These are phyloP conservation scores for Panthera uncia DNA, from an alignment of 2,113 vertebrate genomes.

Conservation along the genomic window DNA sequence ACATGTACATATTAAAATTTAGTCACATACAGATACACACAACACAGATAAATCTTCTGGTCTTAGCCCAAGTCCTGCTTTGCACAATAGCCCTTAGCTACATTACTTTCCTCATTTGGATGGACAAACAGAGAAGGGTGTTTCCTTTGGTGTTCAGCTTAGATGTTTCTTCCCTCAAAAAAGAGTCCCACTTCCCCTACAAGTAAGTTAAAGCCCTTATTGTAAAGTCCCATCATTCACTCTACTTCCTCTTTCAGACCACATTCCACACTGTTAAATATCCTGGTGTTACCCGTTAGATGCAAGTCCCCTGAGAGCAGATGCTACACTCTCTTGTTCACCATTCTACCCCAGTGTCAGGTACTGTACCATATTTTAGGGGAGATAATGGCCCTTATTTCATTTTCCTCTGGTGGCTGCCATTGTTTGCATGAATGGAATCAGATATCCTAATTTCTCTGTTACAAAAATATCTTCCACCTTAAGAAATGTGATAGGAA, in stretches of 20 bases:
- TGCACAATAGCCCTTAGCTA: background rate
- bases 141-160: background rate
- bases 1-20: background rate
- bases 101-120: background rate
- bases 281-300: background rate
- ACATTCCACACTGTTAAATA: background rate
- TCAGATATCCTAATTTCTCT: background rate
- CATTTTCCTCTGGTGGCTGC: background rate
- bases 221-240: fast-evolving
- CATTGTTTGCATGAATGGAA: background rate
- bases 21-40: background rate
- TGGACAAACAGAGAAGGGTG: background rate
- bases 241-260: background rate
- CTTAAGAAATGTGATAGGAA: background rate
- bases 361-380: background rate
- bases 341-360: background rate
- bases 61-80: background rate
- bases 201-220: background rate
- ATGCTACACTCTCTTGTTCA: no score
- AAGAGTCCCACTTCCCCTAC: background rate
- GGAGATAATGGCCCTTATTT: background rate
- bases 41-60: background rate
- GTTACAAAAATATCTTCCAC: background rate
- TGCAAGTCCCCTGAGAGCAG: background rate
- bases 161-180: background rate